These are phyloP conservation scores for Hippocampus kuda DNA, from an alignment of 2,797 vertebrate species.

Conservation along the genomic window DNA sequence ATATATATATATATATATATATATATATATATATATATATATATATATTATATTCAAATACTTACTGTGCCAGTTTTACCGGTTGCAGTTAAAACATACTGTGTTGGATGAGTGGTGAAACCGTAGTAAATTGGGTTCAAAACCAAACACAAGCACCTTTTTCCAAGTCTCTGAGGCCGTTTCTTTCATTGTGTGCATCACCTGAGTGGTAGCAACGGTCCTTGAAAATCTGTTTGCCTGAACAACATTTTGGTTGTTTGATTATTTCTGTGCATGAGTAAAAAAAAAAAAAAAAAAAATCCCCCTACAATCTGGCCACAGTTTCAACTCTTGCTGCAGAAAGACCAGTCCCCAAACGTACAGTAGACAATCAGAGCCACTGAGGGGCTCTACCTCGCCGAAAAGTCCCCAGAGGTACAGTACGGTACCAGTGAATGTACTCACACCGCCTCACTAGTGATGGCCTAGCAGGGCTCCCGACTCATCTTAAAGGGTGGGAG, in stretches of 20 bases:
- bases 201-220: constrained; percentile 29
- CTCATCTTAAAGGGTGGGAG: constrained; percentile 35
- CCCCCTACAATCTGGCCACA: too few species aligned
- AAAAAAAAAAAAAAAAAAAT: too few species aligned
- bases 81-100: constrained; percentile 55
- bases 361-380: constrained; percentile 62
- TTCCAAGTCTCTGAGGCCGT: constrained; percentile 30
- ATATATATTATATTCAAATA: constrained; percentile 55
- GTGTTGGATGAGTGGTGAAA: constrained; percentile 44
- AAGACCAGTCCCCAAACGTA: constrained; percentile 40
- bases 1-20: constrained; percentile 46
- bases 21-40: constrained; percentile 34
- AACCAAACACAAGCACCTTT: constrained; percentile 52
- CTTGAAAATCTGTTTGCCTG: constrained; percentile 7
- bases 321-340: constrained; percentile 15
- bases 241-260: background rate
- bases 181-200: constrained; percentile 24
- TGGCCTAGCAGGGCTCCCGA: constrained; percentile 46
- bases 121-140: constrained; percentile 43
- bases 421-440: constrained; percentile 60
- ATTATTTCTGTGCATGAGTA: background rate
- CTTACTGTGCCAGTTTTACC: constrained; percentile 53
- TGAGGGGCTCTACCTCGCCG: constrained; percentile 55
- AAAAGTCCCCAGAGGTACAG: constrained; percentile 53
- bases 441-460: constrained; percentile 70